Evolutionary conservation across 53 echinoderm and acorn worm species (phyloP).

Genomic region (Patiria pectinifera): DNA sequence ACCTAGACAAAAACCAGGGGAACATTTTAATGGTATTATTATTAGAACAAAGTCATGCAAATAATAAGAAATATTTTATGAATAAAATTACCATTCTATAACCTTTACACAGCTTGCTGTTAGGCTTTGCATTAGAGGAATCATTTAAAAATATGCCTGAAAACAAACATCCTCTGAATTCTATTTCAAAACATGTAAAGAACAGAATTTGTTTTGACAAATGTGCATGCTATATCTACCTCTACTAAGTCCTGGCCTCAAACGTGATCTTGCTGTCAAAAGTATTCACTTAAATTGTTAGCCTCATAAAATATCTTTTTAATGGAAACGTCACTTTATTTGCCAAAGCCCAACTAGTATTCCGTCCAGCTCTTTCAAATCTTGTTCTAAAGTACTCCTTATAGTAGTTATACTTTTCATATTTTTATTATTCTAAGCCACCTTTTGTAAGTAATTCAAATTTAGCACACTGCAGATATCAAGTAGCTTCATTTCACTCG

Average conservation of each 20-base stretch:
- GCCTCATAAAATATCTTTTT: neutral
- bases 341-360: neutral
- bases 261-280: constrained; percentile 1
- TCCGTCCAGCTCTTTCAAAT: too few relatives aligned
- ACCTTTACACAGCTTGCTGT: neutral
- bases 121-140: neutral
- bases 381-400: too few relatives aligned
- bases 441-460: too few relatives aligned
- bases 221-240: neutral
- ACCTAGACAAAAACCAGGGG: too few relatives aligned
- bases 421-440: too few relatives aligned
- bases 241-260: neutral
- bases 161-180: neutral
- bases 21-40: too few relatives aligned
- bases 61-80: too few relatives aligned
- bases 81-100: too few relatives aligned
- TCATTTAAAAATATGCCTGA: neutral
- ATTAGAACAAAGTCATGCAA: too few relatives aligned
- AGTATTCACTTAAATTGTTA: neutral
- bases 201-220: neutral
- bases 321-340: neutral
- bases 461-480: too few relatives aligned
- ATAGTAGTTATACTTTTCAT: too few relatives aligned
- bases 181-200: neutral
- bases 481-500: too few relatives aligned